These are phyloP conservation scores for Eptesicus fuscus DNA, from an alignment of 2,113 vertebrate species.

Conservation along the genomic window DNA sequence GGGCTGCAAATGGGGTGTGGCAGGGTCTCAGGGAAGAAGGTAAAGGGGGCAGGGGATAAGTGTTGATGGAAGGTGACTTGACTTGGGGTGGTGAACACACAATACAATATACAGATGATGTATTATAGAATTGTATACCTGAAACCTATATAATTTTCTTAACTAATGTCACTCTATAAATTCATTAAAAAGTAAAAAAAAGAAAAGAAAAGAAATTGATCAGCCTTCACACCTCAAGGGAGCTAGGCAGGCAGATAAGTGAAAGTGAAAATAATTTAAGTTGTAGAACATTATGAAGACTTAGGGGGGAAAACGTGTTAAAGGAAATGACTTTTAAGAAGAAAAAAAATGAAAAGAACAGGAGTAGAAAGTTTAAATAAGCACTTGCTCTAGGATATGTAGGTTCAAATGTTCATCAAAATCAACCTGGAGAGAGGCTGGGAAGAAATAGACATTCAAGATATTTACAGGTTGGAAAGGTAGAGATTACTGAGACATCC, in stretches of 20 bases:
- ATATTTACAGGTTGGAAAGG: background rate
- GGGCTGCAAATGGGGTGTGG: no score
- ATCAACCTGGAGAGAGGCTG: background rate
- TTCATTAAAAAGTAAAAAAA: background rate
- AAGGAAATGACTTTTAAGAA: conserved; percentile 34
- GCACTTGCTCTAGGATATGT: background rate
- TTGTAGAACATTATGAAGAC: conserved; percentile 11
- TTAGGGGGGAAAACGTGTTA: background rate
- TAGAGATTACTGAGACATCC: background rate
- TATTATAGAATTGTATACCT: background rate
- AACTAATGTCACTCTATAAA: background rate
- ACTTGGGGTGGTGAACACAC: background rate
- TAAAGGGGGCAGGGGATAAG: background rate
- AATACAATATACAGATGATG: background rate
- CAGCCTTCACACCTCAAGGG: background rate
- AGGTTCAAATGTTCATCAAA: background rate
- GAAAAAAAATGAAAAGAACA: background rate
- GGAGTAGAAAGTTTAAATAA: background rate
- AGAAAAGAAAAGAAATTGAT: background rate
- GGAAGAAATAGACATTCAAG: background rate
- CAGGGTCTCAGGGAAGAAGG: background rate
- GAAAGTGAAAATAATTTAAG: conserved; percentile 21
- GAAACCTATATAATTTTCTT: background rate
- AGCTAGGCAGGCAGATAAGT: background rate
- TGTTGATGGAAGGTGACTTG: background rate